phyloP scores from a whole-genome alignment of 2,113 vertebrate genomes.

The Porphyrio hochstetteri region DNA sequence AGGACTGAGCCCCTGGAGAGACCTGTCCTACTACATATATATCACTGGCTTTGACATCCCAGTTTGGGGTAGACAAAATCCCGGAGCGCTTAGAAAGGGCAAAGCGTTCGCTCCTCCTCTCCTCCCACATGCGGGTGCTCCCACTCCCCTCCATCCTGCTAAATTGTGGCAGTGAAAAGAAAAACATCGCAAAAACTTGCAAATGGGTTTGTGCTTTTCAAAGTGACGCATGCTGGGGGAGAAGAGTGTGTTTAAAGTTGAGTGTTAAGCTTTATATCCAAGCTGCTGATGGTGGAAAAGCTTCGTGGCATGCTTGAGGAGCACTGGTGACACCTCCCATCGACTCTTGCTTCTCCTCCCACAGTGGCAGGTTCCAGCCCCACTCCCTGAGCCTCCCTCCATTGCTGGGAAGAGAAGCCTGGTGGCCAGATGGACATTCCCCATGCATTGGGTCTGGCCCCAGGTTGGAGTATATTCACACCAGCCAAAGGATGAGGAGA shows the following conservation, averaged over 20 bases:
- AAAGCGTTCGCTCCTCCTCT: background rate
- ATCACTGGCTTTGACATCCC: background rate
- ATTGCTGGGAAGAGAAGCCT: background rate
- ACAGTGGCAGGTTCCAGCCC: background rate
- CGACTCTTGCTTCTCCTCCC: background rate
- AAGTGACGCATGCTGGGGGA: background rate
- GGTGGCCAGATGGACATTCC: background rate
- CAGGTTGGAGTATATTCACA: accelerated
- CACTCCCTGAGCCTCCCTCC: background rate
- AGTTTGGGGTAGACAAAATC: background rate
- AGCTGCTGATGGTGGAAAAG: background rate
- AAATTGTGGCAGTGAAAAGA: background rate
- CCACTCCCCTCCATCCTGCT: background rate
- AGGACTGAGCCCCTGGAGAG: background rate
- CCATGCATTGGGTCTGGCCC: background rate
- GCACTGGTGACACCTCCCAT: accelerated
- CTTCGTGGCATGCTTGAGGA: background rate
- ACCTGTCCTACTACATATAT: background rate
- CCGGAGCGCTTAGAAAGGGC: background rate
- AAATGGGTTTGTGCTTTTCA: background rate
- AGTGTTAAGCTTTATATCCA: background rate
- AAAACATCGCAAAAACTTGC: background rate
- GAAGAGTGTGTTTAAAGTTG: background rate
- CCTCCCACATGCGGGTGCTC: background rate
- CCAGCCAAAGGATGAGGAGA: background rate